phyloP scores from a whole-genome alignment of 2,113 vertebrate species.

The Percopsis transmontana region DNA sequence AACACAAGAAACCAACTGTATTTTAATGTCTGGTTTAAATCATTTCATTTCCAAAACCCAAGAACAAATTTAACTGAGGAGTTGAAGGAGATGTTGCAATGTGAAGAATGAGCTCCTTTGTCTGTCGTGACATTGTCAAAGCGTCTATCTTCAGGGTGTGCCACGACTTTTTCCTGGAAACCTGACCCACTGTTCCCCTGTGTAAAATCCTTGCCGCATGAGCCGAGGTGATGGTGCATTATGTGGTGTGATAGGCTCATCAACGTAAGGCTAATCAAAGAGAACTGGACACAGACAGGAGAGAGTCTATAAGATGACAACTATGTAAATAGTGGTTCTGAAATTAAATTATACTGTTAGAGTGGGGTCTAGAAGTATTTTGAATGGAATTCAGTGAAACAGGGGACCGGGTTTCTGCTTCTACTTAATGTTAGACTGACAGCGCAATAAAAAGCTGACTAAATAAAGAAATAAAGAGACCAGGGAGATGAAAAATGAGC shows the following conservation, averaged over 20 bases:
- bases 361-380: slow-evolving; percentile 24
- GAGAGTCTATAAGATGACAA: no score
- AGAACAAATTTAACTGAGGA: slow-evolving; percentile 49
- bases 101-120: slow-evolving; percentile 53
- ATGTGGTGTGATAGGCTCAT: slow-evolving; percentile 27
- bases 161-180: slow-evolving; percentile 64
- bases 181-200: slow-evolving; percentile 29
- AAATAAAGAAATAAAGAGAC: slow-evolving; percentile 33
- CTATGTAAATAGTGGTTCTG: not conserved
- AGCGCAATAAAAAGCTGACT: not conserved
- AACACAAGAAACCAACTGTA: slow-evolving; percentile 29
- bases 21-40: slow-evolving; percentile 51
- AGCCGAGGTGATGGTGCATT: slow-evolving; percentile 19
- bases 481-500: slow-evolving; percentile 27
- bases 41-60: slow-evolving; percentile 34
- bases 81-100: slow-evolving; percentile 51
- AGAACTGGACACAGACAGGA: slow-evolving; percentile 6
- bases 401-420: slow-evolving; percentile 49
- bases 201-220: slow-evolving; percentile 59
- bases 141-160: slow-evolving; percentile 64
- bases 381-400: slow-evolving; percentile 31
- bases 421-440: slow-evolving; percentile 44
- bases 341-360: slow-evolving; percentile 29
- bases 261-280: slow-evolving; percentile 37
- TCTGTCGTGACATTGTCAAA: slow-evolving; percentile 51